Evolutionary conservation across 2,888 invertebrate species (phyloP), one percentile per base, ranked within the genome.

Genomic region (Patella caerulea): DNA sequence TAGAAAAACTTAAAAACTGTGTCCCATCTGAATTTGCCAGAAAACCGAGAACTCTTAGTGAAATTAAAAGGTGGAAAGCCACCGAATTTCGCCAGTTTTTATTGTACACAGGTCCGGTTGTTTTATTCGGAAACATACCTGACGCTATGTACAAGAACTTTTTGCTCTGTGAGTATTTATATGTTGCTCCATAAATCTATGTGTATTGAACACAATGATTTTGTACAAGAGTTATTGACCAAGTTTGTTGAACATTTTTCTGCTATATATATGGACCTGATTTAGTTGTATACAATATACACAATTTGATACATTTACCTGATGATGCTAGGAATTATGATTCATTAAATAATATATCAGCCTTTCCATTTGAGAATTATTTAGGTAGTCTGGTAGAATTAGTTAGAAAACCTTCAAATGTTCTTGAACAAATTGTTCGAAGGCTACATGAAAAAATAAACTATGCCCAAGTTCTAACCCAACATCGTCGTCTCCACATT

Each of bases 21-120:
- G 59, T 87, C 70, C 84, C 86, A 59, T 71, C 71, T 24, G 85
- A 85, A 73, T 88, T 88, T 82, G 70, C 81, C 15, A 34, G 85
- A 56, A 84, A 86, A 73, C 82, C 83, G 19, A 72, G 87, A 65
- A 29, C 79, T 52, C 74, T 87, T n/a, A 12, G 14, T 52, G 83
- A 85, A 34, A 52, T 85, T 15, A 83, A 86, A 14, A 74, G 83
- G 34, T 88, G 87, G 88, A 88, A 87, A 76, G 87, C 86, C 4
- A 85, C 86, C 45, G 86, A 88, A 72, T 86, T 83, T 69, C 70
- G 87, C n/a, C 85, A 83, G 71, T 87, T 87, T 78, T 72, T 88
- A 7, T 74, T 88, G 12, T 88, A 87, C 75, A 86, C 85, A n/a
- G 86, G 87, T 5, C 82, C 81, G 53, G 76, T 86, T 54, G 84